phyloP scores from a whole-genome alignment of 2,888 invertebrate genomes.

The Pterobdella sp. region DNA sequence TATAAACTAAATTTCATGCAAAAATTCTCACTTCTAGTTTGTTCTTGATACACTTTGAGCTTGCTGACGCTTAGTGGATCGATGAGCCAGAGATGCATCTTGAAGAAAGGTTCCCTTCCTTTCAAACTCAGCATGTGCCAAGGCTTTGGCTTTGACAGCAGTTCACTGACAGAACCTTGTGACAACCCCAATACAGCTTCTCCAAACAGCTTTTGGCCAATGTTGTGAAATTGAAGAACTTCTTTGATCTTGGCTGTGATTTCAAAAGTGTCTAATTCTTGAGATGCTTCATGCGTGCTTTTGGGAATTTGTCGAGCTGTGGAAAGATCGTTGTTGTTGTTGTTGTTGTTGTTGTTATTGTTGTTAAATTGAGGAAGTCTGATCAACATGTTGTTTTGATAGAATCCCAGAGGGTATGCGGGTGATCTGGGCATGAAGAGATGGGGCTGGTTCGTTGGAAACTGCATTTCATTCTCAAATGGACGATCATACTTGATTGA shows the following conservation, averaged over 20 bases:
- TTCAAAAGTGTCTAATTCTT: constrained; percentile 88
- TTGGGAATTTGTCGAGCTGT: constrained; percentile 22
- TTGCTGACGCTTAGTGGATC: constrained; percentile 86
- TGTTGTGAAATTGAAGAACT: constrained; percentile 87
- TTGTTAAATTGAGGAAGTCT: constrained; percentile 25
- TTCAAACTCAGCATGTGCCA: constrained; percentile 99
- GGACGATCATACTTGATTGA: constrained; percentile 24
- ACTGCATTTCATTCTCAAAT: constrained; percentile 1
- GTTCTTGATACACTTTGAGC: constrained; percentile 59
- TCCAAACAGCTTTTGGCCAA: constrained; percentile 93
- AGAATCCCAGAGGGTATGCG: constrained; percentile 28
- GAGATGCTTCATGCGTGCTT: constrained; percentile 56
- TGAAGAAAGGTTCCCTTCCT: constrained; percentile 67
- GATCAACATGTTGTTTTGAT: constrained; percentile 12
- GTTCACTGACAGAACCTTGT: constrained; percentile 85
- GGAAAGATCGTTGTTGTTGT: constrained; percentile 14
- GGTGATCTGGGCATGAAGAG: constrained; percentile 35
- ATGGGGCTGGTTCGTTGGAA: constrained; percentile 36
- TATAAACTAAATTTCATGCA: not conserved
- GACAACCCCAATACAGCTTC: constrained; percentile 92
- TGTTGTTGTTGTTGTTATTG: not conserved
- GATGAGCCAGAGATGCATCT: constrained; percentile 79
- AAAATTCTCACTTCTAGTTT: constrained; percentile 46
- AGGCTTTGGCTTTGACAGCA: constrained; percentile 92
- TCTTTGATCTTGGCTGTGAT: constrained; percentile 95